These are phyloP conservation scores for Myotis davidii DNA, from an alignment of 2,113 vertebrate genomes.

Conservation along the genomic window DNA sequence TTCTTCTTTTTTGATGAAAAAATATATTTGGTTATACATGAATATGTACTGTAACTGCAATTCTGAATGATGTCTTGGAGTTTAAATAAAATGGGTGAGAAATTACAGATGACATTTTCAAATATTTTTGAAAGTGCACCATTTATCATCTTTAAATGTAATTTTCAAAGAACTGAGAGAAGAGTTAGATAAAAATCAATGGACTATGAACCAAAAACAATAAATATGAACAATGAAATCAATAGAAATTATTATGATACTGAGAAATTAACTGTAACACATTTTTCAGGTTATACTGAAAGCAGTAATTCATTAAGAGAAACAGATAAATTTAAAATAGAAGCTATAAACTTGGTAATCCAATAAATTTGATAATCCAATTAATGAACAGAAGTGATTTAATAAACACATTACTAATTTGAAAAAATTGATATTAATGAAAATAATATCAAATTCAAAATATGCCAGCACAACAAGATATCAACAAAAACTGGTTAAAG, in stretches of 20 bases:
- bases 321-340: slow-evolving; percentile 38
- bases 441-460: not conserved
- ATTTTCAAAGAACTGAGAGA: slow-evolving; percentile 30
- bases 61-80: slow-evolving; percentile 46
- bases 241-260: slow-evolving; percentile 43
- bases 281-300: slow-evolving; percentile 45
- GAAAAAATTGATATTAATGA: not conserved
- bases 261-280: not conserved
- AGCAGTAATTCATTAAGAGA: slow-evolving; percentile 26
- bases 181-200: slow-evolving; percentile 48
- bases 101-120: slow-evolving; percentile 38
- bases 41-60: not conserved
- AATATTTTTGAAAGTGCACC: slow-evolving; percentile 41
- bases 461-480: not conserved
- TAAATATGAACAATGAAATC: slow-evolving; percentile 37
- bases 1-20: slow-evolving; percentile 43
- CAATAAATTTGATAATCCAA: not conserved
- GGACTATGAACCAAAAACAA: slow-evolving; percentile 13
- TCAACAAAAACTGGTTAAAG: not conserved
- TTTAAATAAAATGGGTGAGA: slow-evolving; percentile 59
- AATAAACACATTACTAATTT: slow-evolving; percentile 7
- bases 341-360: slow-evolving; percentile 2
- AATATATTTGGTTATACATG: not conserved
- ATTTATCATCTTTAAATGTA: slow-evolving; percentile 45
- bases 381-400: slow-evolving; percentile 29